Conservation (phyloP, 2,797 vertebrate species). For the Sibirionetta formosa region DNA sequence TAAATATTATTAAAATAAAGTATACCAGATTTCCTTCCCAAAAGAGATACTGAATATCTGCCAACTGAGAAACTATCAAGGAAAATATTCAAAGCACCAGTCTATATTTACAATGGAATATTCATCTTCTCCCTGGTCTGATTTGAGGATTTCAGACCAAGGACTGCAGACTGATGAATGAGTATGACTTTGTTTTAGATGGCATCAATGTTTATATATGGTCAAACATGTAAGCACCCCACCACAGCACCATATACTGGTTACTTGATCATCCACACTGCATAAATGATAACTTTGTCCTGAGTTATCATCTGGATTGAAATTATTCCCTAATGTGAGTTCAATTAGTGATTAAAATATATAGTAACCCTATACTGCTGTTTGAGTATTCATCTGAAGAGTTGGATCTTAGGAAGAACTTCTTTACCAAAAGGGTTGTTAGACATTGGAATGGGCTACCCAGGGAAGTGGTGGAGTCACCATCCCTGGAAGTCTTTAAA, state of each 20-base stretch:
- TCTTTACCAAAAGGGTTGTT: too few relatives aligned
- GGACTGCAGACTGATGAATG: background rate
- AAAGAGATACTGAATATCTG: background rate
- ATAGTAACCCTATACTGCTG: too few relatives aligned
- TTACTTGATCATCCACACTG: background rate
- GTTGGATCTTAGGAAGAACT: too few relatives aligned
- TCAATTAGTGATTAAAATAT: too few relatives aligned
- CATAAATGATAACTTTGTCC: background rate
- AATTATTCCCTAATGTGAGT: too few relatives aligned
- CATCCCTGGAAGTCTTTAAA: too few relatives aligned
- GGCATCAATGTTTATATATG: background rate
- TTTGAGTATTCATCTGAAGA: too few relatives aligned
- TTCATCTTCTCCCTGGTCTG: background rate
- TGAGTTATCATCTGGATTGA: background rate
- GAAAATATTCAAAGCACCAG: background rate
- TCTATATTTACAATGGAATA: background rate
- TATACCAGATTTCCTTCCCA: background rate
- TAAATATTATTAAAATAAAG: background rate
- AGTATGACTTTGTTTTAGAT: background rate
- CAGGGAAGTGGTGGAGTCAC: too few relatives aligned
- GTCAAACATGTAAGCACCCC: background rate
- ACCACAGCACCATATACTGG: background rate
- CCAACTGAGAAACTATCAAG: background rate
- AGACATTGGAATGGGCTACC: too few relatives aligned
- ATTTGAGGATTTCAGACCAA: background rate